Percentiles rank a stretch among this genome's conserved stretches.
Conservation (phyloP, 2,797 vertebrate genomes). For the Falco berigora region DNA sequence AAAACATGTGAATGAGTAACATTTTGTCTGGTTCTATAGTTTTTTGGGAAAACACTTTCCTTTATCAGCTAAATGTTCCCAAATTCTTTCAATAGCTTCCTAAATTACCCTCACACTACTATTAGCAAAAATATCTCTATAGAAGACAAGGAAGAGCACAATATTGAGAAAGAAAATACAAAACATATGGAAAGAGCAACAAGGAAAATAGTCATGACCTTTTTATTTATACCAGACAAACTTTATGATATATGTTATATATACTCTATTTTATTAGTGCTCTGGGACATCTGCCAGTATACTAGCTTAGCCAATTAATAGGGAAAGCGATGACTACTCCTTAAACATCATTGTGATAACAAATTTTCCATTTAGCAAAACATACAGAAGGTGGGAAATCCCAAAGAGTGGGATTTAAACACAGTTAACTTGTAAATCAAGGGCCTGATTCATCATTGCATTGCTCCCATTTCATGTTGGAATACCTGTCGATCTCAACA, state of each 20-base stretch:
- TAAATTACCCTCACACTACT: not conserved
- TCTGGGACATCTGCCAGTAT: not conserved
- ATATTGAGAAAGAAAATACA: not conserved
- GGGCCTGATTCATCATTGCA: not conserved
- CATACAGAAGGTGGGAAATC: not conserved
- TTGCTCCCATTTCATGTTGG: not conserved
- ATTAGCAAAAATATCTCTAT: not conserved
- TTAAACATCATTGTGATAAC: not conserved
- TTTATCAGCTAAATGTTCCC: not conserved
- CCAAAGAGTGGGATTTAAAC: not conserved
- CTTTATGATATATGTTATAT: not conserved
- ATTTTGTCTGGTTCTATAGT: not conserved
- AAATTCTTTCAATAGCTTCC: not conserved
- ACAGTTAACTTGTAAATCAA: not conserved
- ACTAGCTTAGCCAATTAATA: not conserved
- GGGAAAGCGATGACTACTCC: not conserved
- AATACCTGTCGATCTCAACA: not conserved
- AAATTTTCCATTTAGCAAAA: not conserved
- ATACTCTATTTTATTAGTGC: not conserved
- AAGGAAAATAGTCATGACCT: not conserved
- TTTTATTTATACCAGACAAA: not conserved
- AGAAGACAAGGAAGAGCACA: not conserved
- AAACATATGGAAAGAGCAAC: not conserved
- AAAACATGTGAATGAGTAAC: not conserved
- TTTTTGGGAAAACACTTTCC: not conserved